Percentiles rank a stretch among this genome's conserved stretches.
Conservation (phyloP, 2,888 invertebrate genomes). For the Drosophila nr. fundita region DNA sequence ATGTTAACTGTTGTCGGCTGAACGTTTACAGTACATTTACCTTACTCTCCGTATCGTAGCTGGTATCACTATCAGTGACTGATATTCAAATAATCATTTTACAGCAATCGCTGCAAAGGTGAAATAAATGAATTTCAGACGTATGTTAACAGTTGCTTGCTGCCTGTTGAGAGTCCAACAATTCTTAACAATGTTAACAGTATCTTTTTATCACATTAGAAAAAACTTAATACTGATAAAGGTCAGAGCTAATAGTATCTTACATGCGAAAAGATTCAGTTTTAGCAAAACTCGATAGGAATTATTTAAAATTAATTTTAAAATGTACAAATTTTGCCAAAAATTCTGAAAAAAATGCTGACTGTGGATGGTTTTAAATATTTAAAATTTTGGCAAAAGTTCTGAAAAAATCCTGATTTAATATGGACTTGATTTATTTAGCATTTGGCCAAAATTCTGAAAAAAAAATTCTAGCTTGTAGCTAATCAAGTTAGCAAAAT, state of each 20-base stretch:
- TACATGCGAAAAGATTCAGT: not conserved
- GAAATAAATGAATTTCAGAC: not conserved
- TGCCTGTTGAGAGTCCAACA: not conserved
- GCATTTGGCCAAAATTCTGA: fast-evolving
- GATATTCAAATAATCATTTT: not conserved
- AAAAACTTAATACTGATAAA: no score
- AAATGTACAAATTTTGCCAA: not conserved
- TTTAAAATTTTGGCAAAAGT: not conserved
- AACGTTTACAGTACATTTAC: not conserved
- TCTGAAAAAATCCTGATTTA: not conserved
- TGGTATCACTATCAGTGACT: no score
- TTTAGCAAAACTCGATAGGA: not conserved
- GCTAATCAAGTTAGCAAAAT: not conserved
- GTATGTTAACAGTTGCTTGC: not conserved
- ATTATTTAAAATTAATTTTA: not conserved
- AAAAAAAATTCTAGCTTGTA: not conserved
- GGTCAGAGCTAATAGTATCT: no score
- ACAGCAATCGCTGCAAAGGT: not conserved
- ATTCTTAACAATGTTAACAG: not conserved
- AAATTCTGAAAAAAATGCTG: not conserved
- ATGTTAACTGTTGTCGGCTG: not conserved
- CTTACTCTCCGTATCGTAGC: not conserved
- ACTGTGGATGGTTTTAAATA: not conserved
- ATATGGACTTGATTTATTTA: not conserved
- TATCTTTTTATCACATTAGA: not conserved